Conservation (phyloP, 2,888 invertebrate genomes). For the Ormyrus labotus region DNA sequence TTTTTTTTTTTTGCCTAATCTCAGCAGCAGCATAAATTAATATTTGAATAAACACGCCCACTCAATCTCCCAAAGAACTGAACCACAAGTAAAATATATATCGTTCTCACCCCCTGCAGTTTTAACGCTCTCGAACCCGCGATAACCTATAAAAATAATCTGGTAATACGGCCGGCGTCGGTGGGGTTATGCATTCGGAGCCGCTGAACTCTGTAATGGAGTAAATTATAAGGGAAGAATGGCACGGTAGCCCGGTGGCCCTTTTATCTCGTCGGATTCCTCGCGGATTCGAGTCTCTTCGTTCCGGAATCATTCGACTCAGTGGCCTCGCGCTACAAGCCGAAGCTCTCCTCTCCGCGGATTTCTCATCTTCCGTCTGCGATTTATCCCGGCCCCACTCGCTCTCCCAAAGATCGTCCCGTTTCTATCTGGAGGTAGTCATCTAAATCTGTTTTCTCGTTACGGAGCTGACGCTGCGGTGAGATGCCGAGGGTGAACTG, state of each 20-base stretch:
- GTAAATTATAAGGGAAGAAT: slow-evolving; percentile 25
- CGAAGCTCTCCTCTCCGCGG: slow-evolving; percentile 53
- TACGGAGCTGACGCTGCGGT: no score
- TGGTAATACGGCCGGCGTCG: no score
- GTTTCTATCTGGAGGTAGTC: neutral
- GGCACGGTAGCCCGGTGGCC: neutral
- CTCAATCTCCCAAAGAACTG: no score
- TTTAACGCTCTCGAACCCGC: no score
- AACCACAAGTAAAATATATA: no score
- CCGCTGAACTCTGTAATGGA: slow-evolving; percentile 42
- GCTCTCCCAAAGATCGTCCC: neutral
- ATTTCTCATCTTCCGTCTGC: slow-evolving; percentile 40
- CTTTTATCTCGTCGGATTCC: slow-evolving; percentile 6
- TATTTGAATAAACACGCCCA: no score
- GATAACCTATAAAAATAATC: no score
- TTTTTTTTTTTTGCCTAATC: no score
- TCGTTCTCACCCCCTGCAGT: no score
- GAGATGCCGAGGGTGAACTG: no score
- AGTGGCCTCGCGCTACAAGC: slow-evolving; percentile 57
- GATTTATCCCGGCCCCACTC: slow-evolving; percentile 40
- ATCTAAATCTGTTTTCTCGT: no score
- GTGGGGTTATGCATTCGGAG: slow-evolving; percentile 4
- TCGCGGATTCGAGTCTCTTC: slow-evolving; percentile 30
- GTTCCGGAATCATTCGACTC: slow-evolving; percentile 64
- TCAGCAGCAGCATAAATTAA: no score